phyloP scores from a whole-genome alignment of 2,113 vertebrate genomes.

The Gavia stellata region DNA sequence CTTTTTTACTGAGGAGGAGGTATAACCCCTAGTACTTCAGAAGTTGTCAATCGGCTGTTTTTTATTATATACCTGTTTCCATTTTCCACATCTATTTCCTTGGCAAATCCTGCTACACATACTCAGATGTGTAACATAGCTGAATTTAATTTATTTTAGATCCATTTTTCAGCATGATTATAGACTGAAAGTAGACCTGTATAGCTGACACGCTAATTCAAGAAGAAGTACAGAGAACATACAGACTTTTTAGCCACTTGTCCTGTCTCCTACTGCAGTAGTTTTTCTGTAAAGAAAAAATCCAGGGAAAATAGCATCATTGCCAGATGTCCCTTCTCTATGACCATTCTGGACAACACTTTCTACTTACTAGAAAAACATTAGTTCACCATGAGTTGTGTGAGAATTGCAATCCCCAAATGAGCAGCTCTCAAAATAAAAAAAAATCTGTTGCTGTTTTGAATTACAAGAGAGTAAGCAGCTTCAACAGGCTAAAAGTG shows the following conservation, averaged over 20 bases:
- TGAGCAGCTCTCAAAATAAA: not conserved
- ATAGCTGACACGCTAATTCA: not conserved
- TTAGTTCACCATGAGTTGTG: not conserved
- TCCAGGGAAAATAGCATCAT: not conserved
- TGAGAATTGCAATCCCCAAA: not conserved
- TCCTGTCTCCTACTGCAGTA: not conserved
- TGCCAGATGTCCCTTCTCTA: not conserved
- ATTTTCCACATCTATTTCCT: not conserved
- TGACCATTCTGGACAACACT: not conserved
- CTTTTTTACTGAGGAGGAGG: not conserved
- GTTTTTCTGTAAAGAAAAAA: not conserved
- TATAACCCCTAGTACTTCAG: not conserved
- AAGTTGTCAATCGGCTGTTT: not conserved
- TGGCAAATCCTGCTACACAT: not conserved
- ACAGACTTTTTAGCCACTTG: not conserved
- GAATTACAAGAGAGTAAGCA: not conserved
- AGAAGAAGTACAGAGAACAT: not conserved
- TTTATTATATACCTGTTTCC: not conserved
- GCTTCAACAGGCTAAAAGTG: not conserved
- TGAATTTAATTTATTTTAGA: not conserved
- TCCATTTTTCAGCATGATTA: not conserved
- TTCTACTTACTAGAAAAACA: not conserved
- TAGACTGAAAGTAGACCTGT: not conserved
- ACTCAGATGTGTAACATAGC: not conserved
- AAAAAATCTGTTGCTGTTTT: not conserved